Conservation (phyloP, 1,140 invertebrate genomes). For the Semibalanus balanoides region DNA sequence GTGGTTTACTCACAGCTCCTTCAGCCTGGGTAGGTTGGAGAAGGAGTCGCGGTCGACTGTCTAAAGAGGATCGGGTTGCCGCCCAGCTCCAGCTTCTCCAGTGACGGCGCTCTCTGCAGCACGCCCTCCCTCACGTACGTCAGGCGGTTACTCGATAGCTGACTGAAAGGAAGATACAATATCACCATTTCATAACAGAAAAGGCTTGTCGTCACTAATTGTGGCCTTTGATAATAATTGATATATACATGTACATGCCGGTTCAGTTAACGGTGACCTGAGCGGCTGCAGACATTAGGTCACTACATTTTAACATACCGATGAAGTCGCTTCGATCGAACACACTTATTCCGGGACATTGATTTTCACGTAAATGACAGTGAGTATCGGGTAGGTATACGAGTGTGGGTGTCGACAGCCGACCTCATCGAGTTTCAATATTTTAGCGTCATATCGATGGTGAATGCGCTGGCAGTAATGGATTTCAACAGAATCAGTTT, state of each 20-base stretch:
- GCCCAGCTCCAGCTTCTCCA: conserved; percentile 16
- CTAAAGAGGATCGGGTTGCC: conserved; percentile 15
- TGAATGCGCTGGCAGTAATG: no score
- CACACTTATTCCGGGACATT: no score
- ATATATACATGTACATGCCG: not conserved
- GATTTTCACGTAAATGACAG: no score
- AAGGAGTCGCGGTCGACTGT: conserved; percentile 16
- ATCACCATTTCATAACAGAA: not conserved
- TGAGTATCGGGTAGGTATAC: no score
- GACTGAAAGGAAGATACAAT: conserved; percentile 5
- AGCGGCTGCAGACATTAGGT: not conserved
- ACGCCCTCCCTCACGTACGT: conserved; percentile 12
- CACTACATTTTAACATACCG: no score
- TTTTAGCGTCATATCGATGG: no score
- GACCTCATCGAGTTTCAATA: no score
- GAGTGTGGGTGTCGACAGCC: no score
- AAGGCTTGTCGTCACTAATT: not conserved
- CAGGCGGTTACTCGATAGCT: conserved; percentile 15
- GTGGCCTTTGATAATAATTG: not conserved
- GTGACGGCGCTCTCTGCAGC: conserved; percentile 9
- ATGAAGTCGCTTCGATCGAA: no score
- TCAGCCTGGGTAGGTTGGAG: conserved; percentile 17
- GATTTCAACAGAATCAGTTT: no score
- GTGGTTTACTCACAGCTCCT: conserved; percentile 21
- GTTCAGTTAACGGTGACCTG: not conserved